Evolutionary conservation across 2,113 vertebrate genomes (phyloP), one percentile per base, ranked within the genome.

Genomic region (Phoxinus phoxinus): DNA sequence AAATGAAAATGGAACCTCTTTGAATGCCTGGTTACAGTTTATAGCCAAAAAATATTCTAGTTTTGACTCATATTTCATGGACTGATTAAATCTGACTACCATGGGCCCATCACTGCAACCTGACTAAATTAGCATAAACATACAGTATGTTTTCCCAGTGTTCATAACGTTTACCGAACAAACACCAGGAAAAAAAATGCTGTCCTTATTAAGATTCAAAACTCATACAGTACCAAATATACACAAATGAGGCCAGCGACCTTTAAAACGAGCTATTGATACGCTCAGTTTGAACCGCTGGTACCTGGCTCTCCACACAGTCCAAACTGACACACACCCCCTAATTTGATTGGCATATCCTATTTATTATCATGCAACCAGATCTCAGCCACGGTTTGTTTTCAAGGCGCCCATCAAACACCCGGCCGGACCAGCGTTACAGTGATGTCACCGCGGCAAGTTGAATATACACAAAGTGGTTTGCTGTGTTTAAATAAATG

Each of bases 321-420:
- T 91, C 88, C 91, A 90, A 81, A 88, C 87, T 90, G 90, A 91
- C 89, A 87, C 21, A 46, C 74, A 65, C 51, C 87, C 87, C 86
- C 83, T 92, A 92, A 94, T 92, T 91, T 94, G 92, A 94, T 91
- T 93, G 94, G 91, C 93, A 94, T 91, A 92, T 94, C 93, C 92
- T 90, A 94, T 94, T 94, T 94, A 91, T 94, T 93, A 91, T 92
- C 91, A 92, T 90, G 88, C 89, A 90, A 85, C 88, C 69, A 3
- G 67, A 83, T 85, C 87, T 86, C 89, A 73, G 44, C 76, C 78
- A 58, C 88, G 88, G 90, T 92, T 90, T 92, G 89, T 90, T 89
- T 91, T 84, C 86, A 90, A 90, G 92, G 90, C 85, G 90, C 72
- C 91, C 92, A 91, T 93, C 92, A 85, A 91, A 88, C 90, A 89